Evolutionary conservation across 2,888 invertebrate species (phyloP).

Genomic region (Drosophila affinis): DNA sequence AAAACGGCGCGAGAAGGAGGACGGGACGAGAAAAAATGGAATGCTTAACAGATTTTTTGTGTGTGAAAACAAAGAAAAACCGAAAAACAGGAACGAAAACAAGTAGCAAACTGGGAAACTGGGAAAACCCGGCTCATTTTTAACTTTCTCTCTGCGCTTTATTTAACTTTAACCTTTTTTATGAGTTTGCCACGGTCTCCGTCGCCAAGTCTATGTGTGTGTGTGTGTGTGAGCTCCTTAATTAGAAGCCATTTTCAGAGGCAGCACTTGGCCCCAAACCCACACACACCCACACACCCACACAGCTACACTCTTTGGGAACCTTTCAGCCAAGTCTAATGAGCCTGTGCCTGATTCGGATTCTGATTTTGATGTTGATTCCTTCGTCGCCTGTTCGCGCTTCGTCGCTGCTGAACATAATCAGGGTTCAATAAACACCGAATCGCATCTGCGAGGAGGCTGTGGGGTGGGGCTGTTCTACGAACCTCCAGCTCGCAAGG

Average conservation of each 20-base stretch:
- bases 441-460: slow-evolving; percentile 5
- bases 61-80: slow-evolving; percentile 48
- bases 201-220: neutral
- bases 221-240: slow-evolving; percentile 53
- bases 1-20: slow-evolving; percentile 21
- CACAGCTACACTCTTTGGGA: neutral
- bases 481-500: neutral
- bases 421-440: slow-evolving; percentile 76
- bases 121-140: slow-evolving; percentile 60
- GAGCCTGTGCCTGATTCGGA: slow-evolving; percentile 55
- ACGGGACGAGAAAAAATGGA: slow-evolving; percentile 15
- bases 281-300: neutral
- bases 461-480: neutral
- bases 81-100: slow-evolving; percentile 35
- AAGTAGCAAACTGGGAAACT: slow-evolving; percentile 56
- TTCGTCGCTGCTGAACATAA: slow-evolving; percentile 50
- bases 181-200: slow-evolving; percentile 27
- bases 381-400: slow-evolving; percentile 34
- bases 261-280: slow-evolving; percentile 2
- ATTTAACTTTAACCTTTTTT: slow-evolving; percentile 73
- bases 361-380: slow-evolving; percentile 45
- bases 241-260: slow-evolving; percentile 63
- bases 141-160: slow-evolving; percentile 58
- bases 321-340: slow-evolving; percentile 60
- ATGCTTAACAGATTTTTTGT: slow-evolving; percentile 68